These are phyloP conservation scores for Chauna torquata DNA, from an alignment of 2,113 vertebrate genomes.

Conservation along the genomic window DNA sequence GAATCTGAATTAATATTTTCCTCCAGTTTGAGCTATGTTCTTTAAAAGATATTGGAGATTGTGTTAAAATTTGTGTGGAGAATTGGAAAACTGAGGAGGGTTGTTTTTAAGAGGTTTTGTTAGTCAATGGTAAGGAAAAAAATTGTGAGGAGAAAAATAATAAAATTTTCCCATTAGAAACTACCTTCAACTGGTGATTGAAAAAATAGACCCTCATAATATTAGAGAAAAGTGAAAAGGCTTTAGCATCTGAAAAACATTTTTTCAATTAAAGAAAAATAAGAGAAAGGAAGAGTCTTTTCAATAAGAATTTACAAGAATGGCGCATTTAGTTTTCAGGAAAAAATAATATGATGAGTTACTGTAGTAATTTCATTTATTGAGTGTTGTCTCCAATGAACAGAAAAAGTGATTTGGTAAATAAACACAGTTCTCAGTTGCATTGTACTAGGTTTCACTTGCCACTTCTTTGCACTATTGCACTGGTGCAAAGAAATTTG, in stretches of 20 bases:
- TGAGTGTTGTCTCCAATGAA: not conserved
- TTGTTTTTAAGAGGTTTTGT: not conserved
- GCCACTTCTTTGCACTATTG: not conserved
- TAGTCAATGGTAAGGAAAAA: not conserved
- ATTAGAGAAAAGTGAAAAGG: not conserved
- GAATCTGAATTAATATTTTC: not conserved
- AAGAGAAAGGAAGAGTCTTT: not conserved
- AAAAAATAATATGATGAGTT: not conserved
- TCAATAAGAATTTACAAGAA: not conserved
- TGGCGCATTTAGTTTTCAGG: not conserved
- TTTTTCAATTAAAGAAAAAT: not conserved
- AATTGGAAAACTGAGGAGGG: not conserved
- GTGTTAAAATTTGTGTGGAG: not conserved
- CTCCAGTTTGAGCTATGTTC: not conserved
- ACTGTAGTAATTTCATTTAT: not conserved
- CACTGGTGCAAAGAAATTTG: not conserved
- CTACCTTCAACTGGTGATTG: not conserved
- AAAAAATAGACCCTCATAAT: not conserved
- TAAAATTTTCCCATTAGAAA: not conserved
- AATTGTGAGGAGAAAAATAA: accelerated
- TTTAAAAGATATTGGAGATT: not conserved
- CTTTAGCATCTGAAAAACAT: not conserved
- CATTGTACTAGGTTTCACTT: not conserved
- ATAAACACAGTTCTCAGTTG: not conserved
- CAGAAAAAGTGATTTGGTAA: not conserved